A percentile compares a stretch with the other conserved stretches of the same genome.
phyloP scores from a whole-genome alignment of 2,888 invertebrate species.

The Seladonia tumulorum region DNA sequence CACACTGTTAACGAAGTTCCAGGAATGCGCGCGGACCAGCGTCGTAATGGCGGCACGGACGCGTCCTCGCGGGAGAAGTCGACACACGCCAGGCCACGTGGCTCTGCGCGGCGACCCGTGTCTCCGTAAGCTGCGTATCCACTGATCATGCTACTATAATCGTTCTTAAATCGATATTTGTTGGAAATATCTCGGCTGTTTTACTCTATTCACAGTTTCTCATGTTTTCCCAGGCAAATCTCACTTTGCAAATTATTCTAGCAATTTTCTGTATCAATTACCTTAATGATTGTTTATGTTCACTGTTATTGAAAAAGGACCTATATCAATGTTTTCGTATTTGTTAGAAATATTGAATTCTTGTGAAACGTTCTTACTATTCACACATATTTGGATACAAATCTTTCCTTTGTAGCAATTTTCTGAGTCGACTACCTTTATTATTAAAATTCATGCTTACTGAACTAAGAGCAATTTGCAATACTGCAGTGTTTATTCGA shows the following conservation, averaged over 20 bases:
- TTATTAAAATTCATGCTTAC: not conserved
- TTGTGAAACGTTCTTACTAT: not conserved
- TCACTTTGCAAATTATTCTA: too few species aligned
- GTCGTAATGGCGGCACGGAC: slow-evolving; percentile 49
- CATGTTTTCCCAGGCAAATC: too few species aligned
- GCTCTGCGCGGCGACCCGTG: slow-evolving; percentile 67
- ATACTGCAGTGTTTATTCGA: too few species aligned
- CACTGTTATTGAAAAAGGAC: too few species aligned
- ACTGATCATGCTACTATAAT: not conserved
- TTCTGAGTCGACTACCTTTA: not conserved
- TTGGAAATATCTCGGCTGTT: too few species aligned
- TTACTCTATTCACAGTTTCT: too few species aligned
- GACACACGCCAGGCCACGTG: slow-evolving; percentile 72
- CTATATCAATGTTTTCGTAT: not conserved
- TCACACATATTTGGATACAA: too few species aligned
- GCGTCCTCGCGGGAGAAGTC: slow-evolving; percentile 63
- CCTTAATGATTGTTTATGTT: too few species aligned
- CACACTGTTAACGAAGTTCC: slow-evolving; percentile 66
- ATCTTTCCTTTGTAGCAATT: too few species aligned
- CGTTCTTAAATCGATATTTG: not conserved
- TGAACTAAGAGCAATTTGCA: too few species aligned
- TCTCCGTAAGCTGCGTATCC: slow-evolving; percentile 53
- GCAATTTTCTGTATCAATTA: too few species aligned
- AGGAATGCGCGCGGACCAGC: slow-evolving; percentile 66
- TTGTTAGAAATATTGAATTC: not conserved